A percentile compares a stretch with the other conserved stretches of the same genome.
Evolutionary conservation across 1,140 invertebrate genomes (phyloP).

Genomic region (Sinonovacula constricta): DNA sequence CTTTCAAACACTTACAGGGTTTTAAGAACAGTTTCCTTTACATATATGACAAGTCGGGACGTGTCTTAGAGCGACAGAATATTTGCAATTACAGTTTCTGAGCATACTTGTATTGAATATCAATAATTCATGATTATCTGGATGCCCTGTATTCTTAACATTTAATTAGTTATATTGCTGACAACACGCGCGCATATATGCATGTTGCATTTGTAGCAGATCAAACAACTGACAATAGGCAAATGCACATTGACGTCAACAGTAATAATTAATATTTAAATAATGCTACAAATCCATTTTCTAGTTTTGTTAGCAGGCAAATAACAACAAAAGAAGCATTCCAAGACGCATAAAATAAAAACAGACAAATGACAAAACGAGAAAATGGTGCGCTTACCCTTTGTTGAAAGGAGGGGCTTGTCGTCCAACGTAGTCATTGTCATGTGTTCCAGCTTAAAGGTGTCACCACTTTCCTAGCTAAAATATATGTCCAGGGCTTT

Average conservation of each 20-base stretch:
- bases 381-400: constrained; percentile 40
- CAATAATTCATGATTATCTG: no score
- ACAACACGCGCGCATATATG: no score
- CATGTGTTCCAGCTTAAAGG: not conserved
- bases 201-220: not conserved
- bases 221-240: not conserved
- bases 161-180: no score
- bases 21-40: no score
- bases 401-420: constrained; percentile 31
- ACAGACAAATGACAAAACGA: no score
- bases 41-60: no score
- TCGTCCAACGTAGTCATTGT: constrained; percentile 40
- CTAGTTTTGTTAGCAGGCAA: no score
- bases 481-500: not conserved
- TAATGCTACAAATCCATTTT: not conserved
- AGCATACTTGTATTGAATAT: no score
- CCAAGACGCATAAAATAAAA: constrained; percentile 9
- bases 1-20: no score
- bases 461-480: not conserved
- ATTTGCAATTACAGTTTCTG: no score
- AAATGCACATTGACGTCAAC: not conserved
- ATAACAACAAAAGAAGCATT: not conserved
- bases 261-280: not conserved
- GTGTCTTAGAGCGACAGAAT: no score
- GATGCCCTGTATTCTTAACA: no score